Base-by-base conservation (phyloP, 2,888 invertebrate species). In the Cerceris ruficornis region DNA sequence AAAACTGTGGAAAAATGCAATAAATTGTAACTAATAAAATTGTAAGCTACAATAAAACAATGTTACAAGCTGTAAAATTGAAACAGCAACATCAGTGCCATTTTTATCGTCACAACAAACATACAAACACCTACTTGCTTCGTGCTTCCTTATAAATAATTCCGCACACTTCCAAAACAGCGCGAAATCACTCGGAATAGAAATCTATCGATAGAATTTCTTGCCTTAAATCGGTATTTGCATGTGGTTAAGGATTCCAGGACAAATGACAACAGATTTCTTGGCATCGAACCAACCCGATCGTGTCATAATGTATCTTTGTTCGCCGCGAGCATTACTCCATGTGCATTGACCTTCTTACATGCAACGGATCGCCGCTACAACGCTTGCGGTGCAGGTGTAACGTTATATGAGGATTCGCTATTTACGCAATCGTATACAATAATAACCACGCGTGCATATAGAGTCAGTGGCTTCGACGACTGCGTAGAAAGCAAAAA, bases 281-380 rank as follows among this genome's bases (percentile, higher is more conserved):
- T 70, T 83, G 88, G 86, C 85, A 55, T 49, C 7, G 69, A 54
- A 62, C 83, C 86, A 86, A 59, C 57, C 41, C 39, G 50, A 55
- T 80, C 70, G 68, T 75, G 69, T 81, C 85, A 81, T 75, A 83
- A 83, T 71, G 77, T 72, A 81, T 66, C 69, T 78, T 74, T 54
- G 76, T 69, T 75, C 73, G 74, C 79, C 65, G 74, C 55, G 77
- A 69, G 70, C 43, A 77, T 88, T 86, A 83, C 85, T 78, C 76
- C 80, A 85, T 77, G 69, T 54, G 50, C 69, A 69, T 81, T 84
- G 87, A 88, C 88, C 87, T 88, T 88, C 87, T 87, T 79, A 71
- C 54, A 52, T 66, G 84, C 61, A 76, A 76, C 66, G 59, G 58
- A 61, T 69, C 62, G 61, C 70, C 60, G 62, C 75, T 61, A 64